phyloP scores from a whole-genome alignment of 2,113 vertebrate species.

The Electrona antarctica region DNA sequence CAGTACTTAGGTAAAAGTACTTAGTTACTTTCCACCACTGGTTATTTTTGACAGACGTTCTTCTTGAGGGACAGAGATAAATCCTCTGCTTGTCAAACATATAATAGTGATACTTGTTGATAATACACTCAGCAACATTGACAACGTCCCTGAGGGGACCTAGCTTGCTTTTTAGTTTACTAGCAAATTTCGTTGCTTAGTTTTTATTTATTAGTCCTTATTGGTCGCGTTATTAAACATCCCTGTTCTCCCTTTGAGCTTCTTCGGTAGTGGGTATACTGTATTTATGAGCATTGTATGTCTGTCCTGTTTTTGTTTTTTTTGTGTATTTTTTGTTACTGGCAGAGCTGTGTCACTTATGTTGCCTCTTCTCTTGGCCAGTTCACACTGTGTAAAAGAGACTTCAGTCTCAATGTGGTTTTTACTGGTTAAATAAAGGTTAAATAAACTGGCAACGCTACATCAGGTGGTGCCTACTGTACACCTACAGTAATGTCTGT shows the following conservation, averaged over 20 bases:
- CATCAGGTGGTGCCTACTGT: slow-evolving; percentile 4
- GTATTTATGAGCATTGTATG: slow-evolving; percentile 32
- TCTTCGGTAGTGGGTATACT: too few species aligned
- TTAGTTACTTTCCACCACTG: slow-evolving; percentile 14
- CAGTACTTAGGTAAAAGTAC: too few species aligned
- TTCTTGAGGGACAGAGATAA: slow-evolving; percentile 72
- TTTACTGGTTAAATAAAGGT: too few species aligned
- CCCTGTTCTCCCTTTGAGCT: too few species aligned
- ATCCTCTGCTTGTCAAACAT: slow-evolving; percentile 80
- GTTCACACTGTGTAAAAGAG: neutral
- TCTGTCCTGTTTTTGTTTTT: neutral
- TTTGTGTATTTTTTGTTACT: too few species aligned
- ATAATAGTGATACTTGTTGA: slow-evolving; percentile 73
- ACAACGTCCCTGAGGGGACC: slow-evolving; percentile 70
- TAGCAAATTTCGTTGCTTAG: too few species aligned
- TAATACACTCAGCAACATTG: slow-evolving; percentile 76
- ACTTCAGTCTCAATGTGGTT: too few species aligned
- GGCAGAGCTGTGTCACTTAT: neutral
- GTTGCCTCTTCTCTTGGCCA: too few species aligned
- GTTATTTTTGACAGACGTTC: slow-evolving; percentile 39
- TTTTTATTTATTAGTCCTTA: too few species aligned
- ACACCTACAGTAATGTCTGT: neutral
- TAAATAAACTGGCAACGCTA: neutral
- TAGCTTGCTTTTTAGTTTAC: slow-evolving; percentile 45
- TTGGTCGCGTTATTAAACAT: too few species aligned